phyloP scores from a whole-genome alignment of 2,797 vertebrate species.

The Nothura maculosa region DNA sequence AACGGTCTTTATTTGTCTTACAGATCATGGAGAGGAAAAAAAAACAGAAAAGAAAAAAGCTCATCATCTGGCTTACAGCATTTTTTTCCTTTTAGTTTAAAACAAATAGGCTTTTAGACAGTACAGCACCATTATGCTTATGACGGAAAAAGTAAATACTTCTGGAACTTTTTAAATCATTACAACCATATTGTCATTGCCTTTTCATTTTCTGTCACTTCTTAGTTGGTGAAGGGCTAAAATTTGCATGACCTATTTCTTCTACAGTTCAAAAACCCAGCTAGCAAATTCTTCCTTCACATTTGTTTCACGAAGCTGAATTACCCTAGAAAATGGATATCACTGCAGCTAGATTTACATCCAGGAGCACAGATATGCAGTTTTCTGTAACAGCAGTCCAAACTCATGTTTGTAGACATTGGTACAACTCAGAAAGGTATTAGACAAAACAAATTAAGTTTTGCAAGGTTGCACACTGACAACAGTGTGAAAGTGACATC shows the following conservation, averaged over 20 bases:
- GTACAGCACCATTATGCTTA: neutral
- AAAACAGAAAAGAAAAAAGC: neutral
- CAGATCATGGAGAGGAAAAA: neutral
- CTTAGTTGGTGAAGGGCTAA: neutral
- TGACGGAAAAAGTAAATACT: neutral
- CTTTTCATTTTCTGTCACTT: conserved; percentile 30
- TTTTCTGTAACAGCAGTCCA: neutral
- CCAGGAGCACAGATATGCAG: neutral
- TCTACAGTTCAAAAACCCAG: neutral
- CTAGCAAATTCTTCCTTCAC: conserved; percentile 4
- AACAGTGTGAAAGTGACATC: too few relatives aligned
- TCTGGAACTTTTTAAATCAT: conserved; percentile 28
- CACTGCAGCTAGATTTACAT: neutral
- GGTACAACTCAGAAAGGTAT: neutral
- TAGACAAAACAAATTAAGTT: neutral
- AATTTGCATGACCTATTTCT: conserved; percentile 48
- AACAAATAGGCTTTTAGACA: conserved; percentile 25
- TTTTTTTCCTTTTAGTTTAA: conserved; percentile 12
- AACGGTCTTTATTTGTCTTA: conserved; percentile 55
- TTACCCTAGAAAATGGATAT: neutral
- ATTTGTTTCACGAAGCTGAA: neutral
- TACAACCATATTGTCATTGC: neutral
- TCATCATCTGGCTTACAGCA: neutral
- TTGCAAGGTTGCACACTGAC: neutral
- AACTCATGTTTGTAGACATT: neutral